Evolutionary conservation across 2,888 invertebrate genomes (phyloP).

Genomic region (Drymonia ruficornis): DNA sequence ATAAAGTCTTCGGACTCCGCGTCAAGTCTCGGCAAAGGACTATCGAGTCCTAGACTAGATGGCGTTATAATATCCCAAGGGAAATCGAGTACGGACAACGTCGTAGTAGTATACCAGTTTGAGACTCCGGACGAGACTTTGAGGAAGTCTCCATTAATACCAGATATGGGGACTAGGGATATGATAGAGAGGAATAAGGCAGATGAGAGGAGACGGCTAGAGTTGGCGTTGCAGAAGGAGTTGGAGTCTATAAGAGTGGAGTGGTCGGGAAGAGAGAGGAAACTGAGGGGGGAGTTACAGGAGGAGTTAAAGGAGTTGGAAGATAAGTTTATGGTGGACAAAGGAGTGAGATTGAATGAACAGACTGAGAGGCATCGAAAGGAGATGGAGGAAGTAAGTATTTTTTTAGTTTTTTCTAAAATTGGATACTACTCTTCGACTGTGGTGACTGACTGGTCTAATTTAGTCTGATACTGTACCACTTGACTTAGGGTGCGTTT

Average conservation of each 20-base stretch:
- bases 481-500: too few species aligned
- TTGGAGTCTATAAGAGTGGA: conserved; percentile 83
- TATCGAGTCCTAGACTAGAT: conserved; percentile 71
- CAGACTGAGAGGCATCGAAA: conserved; percentile 72
- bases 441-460: too few species aligned
- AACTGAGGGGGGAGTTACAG: conserved; percentile 80
- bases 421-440: too few species aligned
- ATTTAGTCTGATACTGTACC: too few species aligned
- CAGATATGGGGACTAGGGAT: conserved; percentile 71
- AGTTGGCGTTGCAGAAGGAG: conserved; percentile 76
- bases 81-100: conserved; percentile 73
- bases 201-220: conserved; percentile 72
- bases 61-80: conserved; percentile 78
- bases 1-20: conserved; percentile 68
- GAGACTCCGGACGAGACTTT: conserved; percentile 66
- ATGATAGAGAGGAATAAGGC: conserved; percentile 72
- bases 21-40: conserved; percentile 58
- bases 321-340: conserved; percentile 71
- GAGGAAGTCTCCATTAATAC: conserved; percentile 68
- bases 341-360: conserved; percentile 69
- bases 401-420: too few species aligned
- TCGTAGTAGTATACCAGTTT: conserved; percentile 78
- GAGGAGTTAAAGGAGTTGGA: conserved; percentile 80
- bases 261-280: conserved; percentile 83
- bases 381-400: conserved; percentile 74